Conservation (phyloP, 2,888 invertebrate genomes). For the Eupithecia vulgata region DNA sequence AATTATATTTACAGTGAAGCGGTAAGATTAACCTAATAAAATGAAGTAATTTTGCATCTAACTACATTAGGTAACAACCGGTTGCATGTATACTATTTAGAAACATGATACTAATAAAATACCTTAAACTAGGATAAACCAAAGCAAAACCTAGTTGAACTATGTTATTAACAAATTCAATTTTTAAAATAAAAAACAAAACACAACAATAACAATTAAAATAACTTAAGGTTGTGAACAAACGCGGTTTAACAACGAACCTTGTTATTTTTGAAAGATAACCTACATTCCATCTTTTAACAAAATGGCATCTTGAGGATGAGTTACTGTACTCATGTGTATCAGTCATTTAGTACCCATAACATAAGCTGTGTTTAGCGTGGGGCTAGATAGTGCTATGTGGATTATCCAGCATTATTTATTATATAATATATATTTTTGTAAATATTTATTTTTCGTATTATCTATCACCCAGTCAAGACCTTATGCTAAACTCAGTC, state of each 20-base stretch:
- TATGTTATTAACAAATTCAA: neutral
- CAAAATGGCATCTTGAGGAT: neutral
- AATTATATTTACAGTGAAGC: neutral
- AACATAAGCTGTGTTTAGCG: too few species aligned
- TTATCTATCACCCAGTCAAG: slow-evolving; percentile 40
- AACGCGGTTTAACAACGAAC: neutral
- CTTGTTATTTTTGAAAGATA: neutral
- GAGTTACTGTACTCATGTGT: too few species aligned
- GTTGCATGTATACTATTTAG: slow-evolving; percentile 32
- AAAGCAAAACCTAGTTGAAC: neutral
- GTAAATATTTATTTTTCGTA: neutral
- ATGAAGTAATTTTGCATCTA: slow-evolving; percentile 36
- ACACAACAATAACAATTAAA: too few species aligned
- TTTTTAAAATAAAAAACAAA: neutral
- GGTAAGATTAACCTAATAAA: slow-evolving; percentile 13
- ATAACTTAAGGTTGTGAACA: neutral
- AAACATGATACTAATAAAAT: neutral
- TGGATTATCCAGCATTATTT: too few species aligned
- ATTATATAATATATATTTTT: too few species aligned
- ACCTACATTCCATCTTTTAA: neutral
- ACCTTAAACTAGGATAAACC: neutral
- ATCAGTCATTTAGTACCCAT: too few species aligned
- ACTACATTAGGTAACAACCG: slow-evolving; percentile 31
- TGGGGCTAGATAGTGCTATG: too few species aligned
- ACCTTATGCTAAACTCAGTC: neutral